Conservation (phyloP, 2,888 invertebrate genomes). For the Zygothrica quintamaculata region DNA sequence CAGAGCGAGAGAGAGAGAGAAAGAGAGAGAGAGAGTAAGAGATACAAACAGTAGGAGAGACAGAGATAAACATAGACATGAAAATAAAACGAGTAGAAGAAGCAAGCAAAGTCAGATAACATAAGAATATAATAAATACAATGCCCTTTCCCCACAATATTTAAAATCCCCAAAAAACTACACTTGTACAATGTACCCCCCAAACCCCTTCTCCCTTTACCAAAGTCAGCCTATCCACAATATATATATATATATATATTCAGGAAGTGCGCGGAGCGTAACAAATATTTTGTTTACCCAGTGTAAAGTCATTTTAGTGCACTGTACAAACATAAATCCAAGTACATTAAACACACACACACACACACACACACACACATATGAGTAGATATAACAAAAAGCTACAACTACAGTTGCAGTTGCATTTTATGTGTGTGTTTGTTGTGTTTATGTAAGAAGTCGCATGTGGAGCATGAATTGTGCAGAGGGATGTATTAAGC, state of each 20-base stretch:
- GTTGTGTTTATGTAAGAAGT: constrained; percentile 46
- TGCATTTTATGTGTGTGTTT: constrained; percentile 26
- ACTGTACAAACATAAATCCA: constrained; percentile 63
- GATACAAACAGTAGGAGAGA: too few species aligned
- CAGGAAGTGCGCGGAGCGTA: constrained; percentile 56
- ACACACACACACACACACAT: constrained; percentile 6
- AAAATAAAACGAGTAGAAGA: neutral
- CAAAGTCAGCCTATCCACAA: constrained; percentile 36
- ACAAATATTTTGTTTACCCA: constrained; percentile 75
- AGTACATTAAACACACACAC: constrained; percentile 52
- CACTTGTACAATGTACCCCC: too few species aligned
- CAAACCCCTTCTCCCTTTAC: neutral
- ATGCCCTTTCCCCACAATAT: constrained; percentile 2
- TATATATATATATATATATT: constrained; percentile 1
- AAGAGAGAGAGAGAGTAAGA: neutral
- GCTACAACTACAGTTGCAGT: constrained; percentile 50
- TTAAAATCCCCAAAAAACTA: neutral
- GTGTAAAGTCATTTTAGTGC: constrained; percentile 78
- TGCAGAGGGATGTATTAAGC: constrained; percentile 1
- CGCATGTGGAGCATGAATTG: constrained; percentile 41
- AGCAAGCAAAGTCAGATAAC: constrained; percentile 1
- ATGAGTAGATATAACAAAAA: constrained; percentile 38
- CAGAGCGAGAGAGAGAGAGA: constrained; percentile 13
- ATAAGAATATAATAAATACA: constrained; percentile 16
- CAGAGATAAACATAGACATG: neutral